Evolutionary conservation across 2,888 invertebrate genomes (phyloP).

Genomic region (Heterodera filipjevi): DNA sequence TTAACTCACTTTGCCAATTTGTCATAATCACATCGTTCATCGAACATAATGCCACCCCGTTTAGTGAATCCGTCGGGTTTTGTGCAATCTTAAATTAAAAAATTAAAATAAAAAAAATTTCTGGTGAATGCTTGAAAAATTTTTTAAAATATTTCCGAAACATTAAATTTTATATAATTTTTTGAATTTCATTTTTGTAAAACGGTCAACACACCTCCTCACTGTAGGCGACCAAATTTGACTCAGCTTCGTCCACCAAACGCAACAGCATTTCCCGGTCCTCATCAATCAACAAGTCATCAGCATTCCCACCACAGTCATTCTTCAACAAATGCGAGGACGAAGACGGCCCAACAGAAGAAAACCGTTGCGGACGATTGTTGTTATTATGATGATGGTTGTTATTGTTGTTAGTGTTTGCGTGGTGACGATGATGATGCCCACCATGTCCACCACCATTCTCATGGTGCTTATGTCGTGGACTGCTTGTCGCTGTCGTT

Average conservation of each 20-base stretch:
- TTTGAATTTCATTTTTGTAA: no score
- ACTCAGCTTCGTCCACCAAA: constrained; percentile 84
- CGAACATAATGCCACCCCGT: constrained; percentile 81
- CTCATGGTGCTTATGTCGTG: background rate
- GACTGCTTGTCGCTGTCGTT: background rate
- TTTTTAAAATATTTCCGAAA: background rate
- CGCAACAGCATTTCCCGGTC: constrained; percentile 85
- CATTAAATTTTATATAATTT: no score
- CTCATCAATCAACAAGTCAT: constrained; percentile 33
- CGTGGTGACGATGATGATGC: background rate
- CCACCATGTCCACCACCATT: background rate
- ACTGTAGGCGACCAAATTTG: constrained; percentile 91
- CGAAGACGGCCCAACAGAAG: background rate
- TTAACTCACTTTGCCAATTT: constrained; percentile 89
- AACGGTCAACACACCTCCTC: constrained; percentile 83
- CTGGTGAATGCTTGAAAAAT: no score
- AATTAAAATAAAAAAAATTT: background rate
- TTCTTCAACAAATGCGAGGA: background rate
- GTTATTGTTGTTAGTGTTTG: background rate
- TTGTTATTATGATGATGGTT: background rate
- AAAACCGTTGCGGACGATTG: background rate
- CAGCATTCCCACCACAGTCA: background rate
- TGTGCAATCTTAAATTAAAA: constrained; percentile 15
- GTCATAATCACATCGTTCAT: constrained; percentile 88
- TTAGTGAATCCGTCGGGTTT: constrained; percentile 71